phyloP scores from a whole-genome alignment of 2,797 vertebrate species.

The Rostrhamus sociabilis region DNA sequence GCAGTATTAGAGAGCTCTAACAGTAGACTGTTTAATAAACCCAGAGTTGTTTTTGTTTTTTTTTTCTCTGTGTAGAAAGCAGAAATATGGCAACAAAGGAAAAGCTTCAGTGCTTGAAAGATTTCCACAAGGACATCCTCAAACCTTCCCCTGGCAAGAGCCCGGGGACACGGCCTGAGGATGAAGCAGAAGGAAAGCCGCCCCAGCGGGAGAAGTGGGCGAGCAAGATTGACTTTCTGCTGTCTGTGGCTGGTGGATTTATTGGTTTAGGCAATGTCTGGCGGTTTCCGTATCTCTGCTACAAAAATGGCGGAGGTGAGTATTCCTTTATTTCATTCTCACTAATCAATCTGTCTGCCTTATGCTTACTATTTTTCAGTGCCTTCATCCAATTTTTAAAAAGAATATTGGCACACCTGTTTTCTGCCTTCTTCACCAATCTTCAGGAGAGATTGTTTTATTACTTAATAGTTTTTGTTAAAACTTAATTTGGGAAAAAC shows the following conservation, averaged over 20 bases:
- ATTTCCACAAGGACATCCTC: conserved; percentile 98
- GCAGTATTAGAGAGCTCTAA: not conserved
- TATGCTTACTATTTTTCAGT: rapidly evolving
- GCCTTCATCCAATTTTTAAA: not conserved
- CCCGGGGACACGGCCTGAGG: conserved; percentile 92
- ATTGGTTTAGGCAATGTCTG: conserved; percentile 98
- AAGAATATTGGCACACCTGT: not conserved
- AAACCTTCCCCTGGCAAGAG: conserved; percentile 98
- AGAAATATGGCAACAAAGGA: conserved; percentile 95
- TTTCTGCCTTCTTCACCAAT: not conserved
- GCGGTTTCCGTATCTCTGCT: conserved; percentile 99
- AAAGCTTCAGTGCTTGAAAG: conserved; percentile 96
- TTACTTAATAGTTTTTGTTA: not conserved
- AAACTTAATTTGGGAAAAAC: not conserved
- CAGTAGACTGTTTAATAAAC: not conserved
- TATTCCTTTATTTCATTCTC: not conserved
- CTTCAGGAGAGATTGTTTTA: not conserved
- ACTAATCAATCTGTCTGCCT: not conserved
- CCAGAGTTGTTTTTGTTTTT: not conserved
- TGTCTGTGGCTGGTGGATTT: conserved; percentile 96
- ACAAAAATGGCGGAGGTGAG: conserved; percentile 98
- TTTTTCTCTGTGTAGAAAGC: conserved; percentile 37
- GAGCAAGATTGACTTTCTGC: conserved; percentile 98
- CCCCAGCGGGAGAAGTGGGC: conserved; percentile 98
- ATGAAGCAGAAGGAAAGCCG: conserved; percentile 93